Evolutionary conservation across 2,797 vertebrate species (phyloP).

Genomic region (Odontamblyopus lacepedii): DNA sequence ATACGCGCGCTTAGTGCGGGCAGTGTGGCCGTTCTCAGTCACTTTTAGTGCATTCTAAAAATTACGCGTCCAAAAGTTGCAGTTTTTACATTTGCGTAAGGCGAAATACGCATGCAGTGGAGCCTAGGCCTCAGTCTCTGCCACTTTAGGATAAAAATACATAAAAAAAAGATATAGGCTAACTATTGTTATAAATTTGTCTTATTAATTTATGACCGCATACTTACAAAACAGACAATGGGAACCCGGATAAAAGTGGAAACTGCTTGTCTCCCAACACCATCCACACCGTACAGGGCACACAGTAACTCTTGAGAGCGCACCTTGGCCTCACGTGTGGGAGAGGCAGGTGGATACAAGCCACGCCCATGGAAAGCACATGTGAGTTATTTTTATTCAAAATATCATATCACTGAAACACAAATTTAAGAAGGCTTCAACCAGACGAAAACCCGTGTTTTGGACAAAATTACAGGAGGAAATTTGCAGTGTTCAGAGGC

Average conservation of each 20-base stretch:
- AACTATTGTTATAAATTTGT: background rate
- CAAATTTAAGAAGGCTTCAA: conserved; percentile 27
- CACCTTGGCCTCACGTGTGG: background rate
- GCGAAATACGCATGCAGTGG: no score
- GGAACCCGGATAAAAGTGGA: background rate
- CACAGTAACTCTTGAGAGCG: background rate
- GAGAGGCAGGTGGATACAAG: background rate
- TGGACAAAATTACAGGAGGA: conserved; percentile 31
- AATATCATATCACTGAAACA: conserved; percentile 37
- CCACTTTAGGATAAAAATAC: no score
- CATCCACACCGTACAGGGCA: background rate
- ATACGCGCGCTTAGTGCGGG: no score
- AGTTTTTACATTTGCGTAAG: no score
- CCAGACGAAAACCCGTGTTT: conserved; percentile 34
- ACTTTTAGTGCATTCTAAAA: no score
- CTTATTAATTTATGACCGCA: background rate
- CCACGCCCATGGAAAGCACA: conserved; percentile 38
- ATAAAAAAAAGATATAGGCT: background rate
- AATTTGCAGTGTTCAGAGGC: conserved; percentile 53
- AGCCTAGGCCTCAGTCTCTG: no score
- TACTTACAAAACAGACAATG: conserved; percentile 4
- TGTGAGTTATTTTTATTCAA: conserved; percentile 55
- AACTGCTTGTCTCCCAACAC: background rate
- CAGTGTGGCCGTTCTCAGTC: no score
- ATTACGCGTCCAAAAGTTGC: no score